These are phyloP conservation scores for Ptiloglossa arizonensis DNA, from an alignment of 1,140 invertebrate genomes.

Conservation along the genomic window DNA sequence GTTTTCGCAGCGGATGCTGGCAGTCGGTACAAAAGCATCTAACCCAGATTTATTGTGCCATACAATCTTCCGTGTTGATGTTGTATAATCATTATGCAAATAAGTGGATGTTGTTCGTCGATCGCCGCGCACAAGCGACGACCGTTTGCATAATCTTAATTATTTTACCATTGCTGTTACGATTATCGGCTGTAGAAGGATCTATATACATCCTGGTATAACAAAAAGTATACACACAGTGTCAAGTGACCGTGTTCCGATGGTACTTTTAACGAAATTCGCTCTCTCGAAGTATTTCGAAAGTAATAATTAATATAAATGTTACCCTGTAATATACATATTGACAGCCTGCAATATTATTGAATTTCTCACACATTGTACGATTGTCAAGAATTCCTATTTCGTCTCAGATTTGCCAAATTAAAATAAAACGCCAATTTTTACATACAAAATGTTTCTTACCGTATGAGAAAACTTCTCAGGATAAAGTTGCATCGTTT, in stretches of 20 bases:
- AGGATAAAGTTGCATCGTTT: no score
- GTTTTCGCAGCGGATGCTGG: background rate
- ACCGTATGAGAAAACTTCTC: no score
- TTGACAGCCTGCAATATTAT: no score
- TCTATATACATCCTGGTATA: background rate
- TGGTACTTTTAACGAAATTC: no score
- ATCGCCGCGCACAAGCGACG: background rate
- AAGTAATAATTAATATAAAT: no score
- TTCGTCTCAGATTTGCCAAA: no score
- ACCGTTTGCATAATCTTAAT: conserved; percentile 5
- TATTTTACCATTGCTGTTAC: background rate
- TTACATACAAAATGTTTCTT: no score
- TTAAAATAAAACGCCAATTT: no score
- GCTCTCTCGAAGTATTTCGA: no score
- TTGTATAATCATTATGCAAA: conserved; percentile 3
- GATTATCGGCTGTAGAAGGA: background rate
- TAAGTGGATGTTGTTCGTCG: background rate
- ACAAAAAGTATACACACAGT: background rate
- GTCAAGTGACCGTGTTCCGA: background rate
- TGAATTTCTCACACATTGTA: no score
- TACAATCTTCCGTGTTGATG: background rate
- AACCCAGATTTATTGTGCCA: conserved; percentile 2
- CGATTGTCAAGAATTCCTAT: no score
- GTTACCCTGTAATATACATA: no score
- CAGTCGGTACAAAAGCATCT: background rate